Percentiles rank a stretch among this genome's conserved stretches.
These are phyloP conservation scores for Octonoba sinensis DNA, from an alignment of 2,888 invertebrate genomes.

Conservation along the genomic window DNA sequence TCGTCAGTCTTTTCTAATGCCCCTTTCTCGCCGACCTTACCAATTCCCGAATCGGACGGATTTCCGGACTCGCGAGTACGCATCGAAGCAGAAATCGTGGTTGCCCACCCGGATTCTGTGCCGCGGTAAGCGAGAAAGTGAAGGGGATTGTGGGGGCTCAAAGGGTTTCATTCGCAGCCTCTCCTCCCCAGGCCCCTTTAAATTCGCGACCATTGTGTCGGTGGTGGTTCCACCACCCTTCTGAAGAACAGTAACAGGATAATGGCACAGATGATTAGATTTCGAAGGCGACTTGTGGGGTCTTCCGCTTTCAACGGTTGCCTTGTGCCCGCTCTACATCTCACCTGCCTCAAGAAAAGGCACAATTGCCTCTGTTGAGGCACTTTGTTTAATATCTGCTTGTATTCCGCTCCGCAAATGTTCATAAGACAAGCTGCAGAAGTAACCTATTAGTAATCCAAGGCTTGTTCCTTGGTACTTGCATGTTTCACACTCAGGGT, in stretches of 20 bases:
- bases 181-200: neutral
- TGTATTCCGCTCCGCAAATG: too few relatives aligned
- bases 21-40: neutral
- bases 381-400: too few relatives aligned
- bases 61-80: slow-evolving; percentile 44
- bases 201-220: neutral
- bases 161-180: slow-evolving; percentile 5
- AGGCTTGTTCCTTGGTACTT: too few relatives aligned
- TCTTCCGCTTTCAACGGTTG: neutral
- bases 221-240: neutral
- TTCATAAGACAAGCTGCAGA: too few relatives aligned
- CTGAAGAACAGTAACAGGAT: slow-evolving; percentile 4
- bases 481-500: too few relatives aligned
- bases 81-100: slow-evolving; percentile 23
- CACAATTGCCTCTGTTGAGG: too few relatives aligned
- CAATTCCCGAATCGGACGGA: slow-evolving; percentile 19
- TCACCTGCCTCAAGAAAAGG: too few relatives aligned
- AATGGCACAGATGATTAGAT: slow-evolving; percentile 33
- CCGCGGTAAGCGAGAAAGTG: neutral
- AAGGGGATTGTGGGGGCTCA: neutral
- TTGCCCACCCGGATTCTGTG: slow-evolving; percentile 11
- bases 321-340: too few relatives aligned
- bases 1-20: too few relatives aligned
- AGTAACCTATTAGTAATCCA: too few relatives aligned
- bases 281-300: slow-evolving; percentile 36